Percentiles rank a stretch among this genome's conserved stretches.
These are phyloP conservation scores for Epizoanthus rinbou DNA, from an alignment of 92 coral and sea anemone genomes.

Conservation along the genomic window DNA sequence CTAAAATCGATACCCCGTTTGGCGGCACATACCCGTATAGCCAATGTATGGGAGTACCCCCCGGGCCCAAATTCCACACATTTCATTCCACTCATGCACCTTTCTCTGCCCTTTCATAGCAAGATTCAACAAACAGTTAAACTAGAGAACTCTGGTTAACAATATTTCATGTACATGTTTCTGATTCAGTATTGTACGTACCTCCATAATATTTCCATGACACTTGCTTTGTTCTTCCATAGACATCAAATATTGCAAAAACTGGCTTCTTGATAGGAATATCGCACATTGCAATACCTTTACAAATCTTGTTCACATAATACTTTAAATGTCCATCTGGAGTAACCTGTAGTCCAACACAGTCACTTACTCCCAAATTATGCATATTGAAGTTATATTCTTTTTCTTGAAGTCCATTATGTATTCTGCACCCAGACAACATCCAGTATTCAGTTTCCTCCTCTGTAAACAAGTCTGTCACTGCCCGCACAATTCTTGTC, in stretches of 20 bases:
- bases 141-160: too few species aligned
- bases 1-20: too few species aligned
- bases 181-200: slow-evolving; percentile 18
- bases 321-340: slow-evolving; percentile 75
- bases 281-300: slow-evolving; percentile 87
- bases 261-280: slow-evolving; percentile 85
- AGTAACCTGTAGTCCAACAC: slow-evolving; percentile 89
- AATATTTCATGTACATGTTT: too few species aligned
- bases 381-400: slow-evolving; percentile 89
- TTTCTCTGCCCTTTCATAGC: too few species aligned
- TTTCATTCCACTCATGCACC: too few species aligned
- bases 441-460: slow-evolving; percentile 92
- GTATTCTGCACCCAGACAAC: slow-evolving; percentile 89
- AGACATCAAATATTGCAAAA: slow-evolving; percentile 93
- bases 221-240: slow-evolving; percentile 95
- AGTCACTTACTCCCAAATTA: slow-evolving; percentile 78
- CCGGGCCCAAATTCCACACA: too few species aligned
- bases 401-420: slow-evolving; percentile 91
- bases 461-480: slow-evolving; percentile 88
- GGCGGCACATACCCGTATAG: too few species aligned
- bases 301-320: slow-evolving; percentile 77
- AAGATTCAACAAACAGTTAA: too few species aligned
- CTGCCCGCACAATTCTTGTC: slow-evolving; percentile 84
- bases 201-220: slow-evolving; percentile 94
- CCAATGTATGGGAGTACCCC: too few species aligned